A percentile compares a stretch with the other conserved stretches of the same genome.
phyloP scores from a whole-genome alignment of 2,113 vertebrate genomes.

The Tetrax tetrax region DNA sequence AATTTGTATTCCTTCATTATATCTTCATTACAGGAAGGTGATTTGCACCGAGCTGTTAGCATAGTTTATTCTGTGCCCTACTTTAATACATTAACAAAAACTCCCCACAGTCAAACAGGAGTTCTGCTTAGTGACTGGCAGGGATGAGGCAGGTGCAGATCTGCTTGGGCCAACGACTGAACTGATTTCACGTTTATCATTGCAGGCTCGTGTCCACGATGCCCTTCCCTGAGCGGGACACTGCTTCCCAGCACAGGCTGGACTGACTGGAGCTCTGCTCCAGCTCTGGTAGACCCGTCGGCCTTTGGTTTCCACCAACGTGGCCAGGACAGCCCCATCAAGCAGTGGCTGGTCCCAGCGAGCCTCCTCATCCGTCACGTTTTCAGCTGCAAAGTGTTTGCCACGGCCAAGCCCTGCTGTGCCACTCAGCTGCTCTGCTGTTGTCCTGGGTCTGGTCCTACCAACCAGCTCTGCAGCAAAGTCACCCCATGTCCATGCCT shows the following conservation, averaged over 20 bases:
- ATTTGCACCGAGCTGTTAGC: not conserved
- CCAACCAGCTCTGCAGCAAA: too few relatives aligned
- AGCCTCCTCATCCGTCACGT: too few relatives aligned
- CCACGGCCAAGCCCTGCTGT: too few relatives aligned
- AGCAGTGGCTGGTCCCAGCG: too few relatives aligned
- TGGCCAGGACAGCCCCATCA: not conserved
- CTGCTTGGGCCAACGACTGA: not conserved
- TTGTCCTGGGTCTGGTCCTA: too few relatives aligned
- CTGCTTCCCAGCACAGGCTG: not conserved
- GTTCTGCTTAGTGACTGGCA: not conserved
- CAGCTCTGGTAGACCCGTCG: fast-evolving
- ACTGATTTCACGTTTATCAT: not conserved
- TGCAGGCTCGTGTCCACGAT: fast-evolving
- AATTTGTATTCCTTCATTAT: not conserved
- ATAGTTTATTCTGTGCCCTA: not conserved
- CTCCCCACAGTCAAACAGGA: not conserved
- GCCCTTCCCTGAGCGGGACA: not conserved
- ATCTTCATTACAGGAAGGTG: not conserved
- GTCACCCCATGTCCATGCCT: too few relatives aligned
- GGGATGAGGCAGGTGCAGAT: not conserved
- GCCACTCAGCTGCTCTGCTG: too few relatives aligned
- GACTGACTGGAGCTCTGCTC: not conserved
- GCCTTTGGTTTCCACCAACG: not conserved
- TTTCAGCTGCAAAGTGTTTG: too few relatives aligned
- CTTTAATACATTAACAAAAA: not conserved